Base-by-base conservation (phyloP, 1,140 invertebrate species). In the Neodiprion pinetum region DNA sequence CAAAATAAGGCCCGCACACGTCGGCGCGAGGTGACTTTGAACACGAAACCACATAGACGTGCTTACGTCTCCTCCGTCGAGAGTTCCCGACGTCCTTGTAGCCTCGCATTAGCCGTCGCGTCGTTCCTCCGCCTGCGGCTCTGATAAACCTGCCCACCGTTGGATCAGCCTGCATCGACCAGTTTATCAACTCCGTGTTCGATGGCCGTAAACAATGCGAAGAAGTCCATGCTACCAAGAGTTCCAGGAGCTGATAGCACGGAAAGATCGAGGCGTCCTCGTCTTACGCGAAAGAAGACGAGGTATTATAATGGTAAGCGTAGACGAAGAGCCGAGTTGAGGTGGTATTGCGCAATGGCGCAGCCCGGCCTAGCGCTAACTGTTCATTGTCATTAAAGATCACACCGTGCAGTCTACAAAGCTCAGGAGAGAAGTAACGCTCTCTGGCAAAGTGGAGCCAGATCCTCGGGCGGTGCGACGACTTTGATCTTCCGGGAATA, bases 401-500 rank as follows among this genome's bases (percentile, higher is more conserved):
- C 53, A 17, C 53, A 12, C 11, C 11, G 53, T 61, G n/a, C 53
- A 61, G 28, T 40, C 28, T 40, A 40, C 28, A 40, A 40, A 40
- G 28, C 28, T 40, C 28, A 3, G 28, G 11, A 61, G 11, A 61
- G 53, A 61, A 14, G n/a, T 40, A 3, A 40, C 28, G 28, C 28
- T 40, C 53, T 61, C 53, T 12, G 0, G 53, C 53, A 12, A 61
- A 61, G 4, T 61, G 53, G n/a, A 61, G 53, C 53, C 53, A 12
- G 53, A 61, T 61, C n/a, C 53, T 61, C 9, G 53, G 53, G 53
- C 53, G 53, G 53, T 61, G 53, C 11, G 53, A 61, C n/a, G 53
- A 61, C 53, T 61, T 61, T 61, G 53, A 61, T 61, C 53, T 61
- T 61, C 53, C 53, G 11, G 53, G 11, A 61, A 61, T 61, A 61